phyloP scores from a whole-genome alignment of 2,797 vertebrate species.

The Holocentrus rufus region DNA sequence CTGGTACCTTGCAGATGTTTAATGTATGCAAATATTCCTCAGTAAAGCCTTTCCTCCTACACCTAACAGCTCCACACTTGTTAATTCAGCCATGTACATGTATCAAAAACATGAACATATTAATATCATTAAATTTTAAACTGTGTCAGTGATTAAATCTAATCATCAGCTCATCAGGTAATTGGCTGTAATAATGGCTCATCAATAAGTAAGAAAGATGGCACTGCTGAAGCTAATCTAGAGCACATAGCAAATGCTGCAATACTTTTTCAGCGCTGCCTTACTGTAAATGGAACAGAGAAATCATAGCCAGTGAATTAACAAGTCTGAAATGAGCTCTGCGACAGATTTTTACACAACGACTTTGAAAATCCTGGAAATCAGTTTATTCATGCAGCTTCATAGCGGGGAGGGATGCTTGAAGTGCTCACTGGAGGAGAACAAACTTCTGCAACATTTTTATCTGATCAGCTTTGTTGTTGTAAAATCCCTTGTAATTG shows the following conservation, averaged over 20 bases:
- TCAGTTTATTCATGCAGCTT: constrained; percentile 61
- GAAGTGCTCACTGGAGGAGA: constrained; percentile 61
- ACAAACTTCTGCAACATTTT: constrained; percentile 49
- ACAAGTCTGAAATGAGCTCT: constrained; percentile 63
- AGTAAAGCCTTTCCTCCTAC: background rate
- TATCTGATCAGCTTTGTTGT: constrained; percentile 70
- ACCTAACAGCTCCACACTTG: background rate
- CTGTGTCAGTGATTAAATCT: constrained; percentile 34
- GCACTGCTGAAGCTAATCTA: constrained; percentile 24
- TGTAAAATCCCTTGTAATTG: constrained; percentile 65
- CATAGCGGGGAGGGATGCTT: constrained; percentile 40
- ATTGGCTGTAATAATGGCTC: constrained; percentile 29
- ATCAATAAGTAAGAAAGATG: constrained; percentile 45
- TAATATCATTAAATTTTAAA: constrained; percentile 23
- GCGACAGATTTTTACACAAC: constrained; percentile 49
- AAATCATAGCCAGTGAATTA: constrained; percentile 49
- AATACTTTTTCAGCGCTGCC: constrained; percentile 36
- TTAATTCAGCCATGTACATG: constrained; percentile 3
- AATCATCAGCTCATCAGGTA: constrained; percentile 46
- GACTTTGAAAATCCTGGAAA: constrained; percentile 64
- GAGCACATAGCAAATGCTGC: constrained; percentile 32
- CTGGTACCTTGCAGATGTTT: background rate
- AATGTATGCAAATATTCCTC: background rate
- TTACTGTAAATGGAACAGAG: constrained; percentile 33
- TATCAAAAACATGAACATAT: constrained; percentile 5